Evolutionary conservation across 1,140 invertebrate genomes (phyloP).

Genomic region (Sweltsa coloradensis): DNA sequence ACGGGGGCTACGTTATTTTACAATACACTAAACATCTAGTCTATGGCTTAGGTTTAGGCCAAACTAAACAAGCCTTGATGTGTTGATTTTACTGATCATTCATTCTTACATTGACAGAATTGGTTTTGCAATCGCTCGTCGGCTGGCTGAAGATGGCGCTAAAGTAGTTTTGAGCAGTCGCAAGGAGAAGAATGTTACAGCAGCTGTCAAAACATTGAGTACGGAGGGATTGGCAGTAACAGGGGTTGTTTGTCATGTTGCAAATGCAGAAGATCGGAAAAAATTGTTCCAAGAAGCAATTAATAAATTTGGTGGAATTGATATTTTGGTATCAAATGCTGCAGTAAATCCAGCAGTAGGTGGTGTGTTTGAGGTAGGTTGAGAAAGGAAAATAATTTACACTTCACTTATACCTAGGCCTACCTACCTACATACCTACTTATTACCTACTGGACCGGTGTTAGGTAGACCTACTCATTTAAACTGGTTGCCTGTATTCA

Average conservation of each 20-base stretch:
- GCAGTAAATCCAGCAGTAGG: conserved; percentile 79
- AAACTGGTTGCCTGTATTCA: too few relatives aligned
- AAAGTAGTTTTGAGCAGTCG: conserved; percentile 86
- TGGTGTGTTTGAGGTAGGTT: conserved; percentile 66
- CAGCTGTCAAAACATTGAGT: conserved; percentile 60
- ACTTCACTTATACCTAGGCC: too few relatives aligned
- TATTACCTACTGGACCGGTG: too few relatives aligned
- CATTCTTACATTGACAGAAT: too few relatives aligned
- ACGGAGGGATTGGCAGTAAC: conserved; percentile 50
- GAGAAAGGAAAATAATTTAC: too few relatives aligned
- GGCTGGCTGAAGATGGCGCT: conserved; percentile 80
- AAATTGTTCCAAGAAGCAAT: conserved; percentile 64
- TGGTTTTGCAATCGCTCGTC: conserved; percentile 79
- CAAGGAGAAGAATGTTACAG: conserved; percentile 73
- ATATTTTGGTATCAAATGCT: conserved; percentile 92
- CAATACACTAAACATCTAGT: too few relatives aligned
- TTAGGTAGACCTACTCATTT: too few relatives aligned
- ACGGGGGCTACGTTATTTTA: too few relatives aligned
- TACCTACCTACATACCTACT: too few relatives aligned
- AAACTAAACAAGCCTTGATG: too few relatives aligned
- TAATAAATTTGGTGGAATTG: conserved; percentile 72
- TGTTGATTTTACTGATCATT: too few relatives aligned
- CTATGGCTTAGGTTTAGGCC: too few relatives aligned
- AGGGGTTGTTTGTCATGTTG: conserved; percentile 79
- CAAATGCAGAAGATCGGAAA: conserved; percentile 60